These are phyloP conservation scores for Malthinus flaveolus DNA, from an alignment of 2,888 invertebrate species.

Conservation along the genomic window DNA sequence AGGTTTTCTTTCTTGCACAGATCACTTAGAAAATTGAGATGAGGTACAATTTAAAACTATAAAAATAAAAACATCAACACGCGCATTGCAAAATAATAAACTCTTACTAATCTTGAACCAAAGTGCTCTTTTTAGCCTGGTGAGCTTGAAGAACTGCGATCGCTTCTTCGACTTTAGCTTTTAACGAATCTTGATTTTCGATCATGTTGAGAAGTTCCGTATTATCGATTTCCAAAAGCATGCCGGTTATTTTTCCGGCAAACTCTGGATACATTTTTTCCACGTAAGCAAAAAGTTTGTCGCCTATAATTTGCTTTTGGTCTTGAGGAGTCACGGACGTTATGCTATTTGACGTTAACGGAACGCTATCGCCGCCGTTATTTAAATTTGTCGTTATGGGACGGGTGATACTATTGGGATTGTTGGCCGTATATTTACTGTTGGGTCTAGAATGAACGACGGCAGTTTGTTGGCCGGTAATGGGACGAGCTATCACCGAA, in stretches of 20 bases:
- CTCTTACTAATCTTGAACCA: constrained; percentile 36
- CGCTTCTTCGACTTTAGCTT: constrained; percentile 96
- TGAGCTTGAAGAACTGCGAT: constrained; percentile 97
- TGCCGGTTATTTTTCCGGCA: constrained; percentile 96
- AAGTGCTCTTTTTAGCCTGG: constrained; percentile 62
- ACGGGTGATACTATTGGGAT: constrained; percentile 55
- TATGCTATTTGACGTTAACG: constrained; percentile 89
- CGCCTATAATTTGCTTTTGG: constrained; percentile 98
- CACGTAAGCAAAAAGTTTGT: constrained; percentile 94
- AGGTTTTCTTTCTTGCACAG: constrained; percentile 19
- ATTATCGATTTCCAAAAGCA: constrained; percentile 94
- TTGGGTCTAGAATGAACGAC: constrained; percentile 71
- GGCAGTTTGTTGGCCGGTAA: constrained; percentile 79
- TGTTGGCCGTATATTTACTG: constrained; percentile 86
- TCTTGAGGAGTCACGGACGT: constrained; percentile 92
- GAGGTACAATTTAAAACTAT: not conserved
- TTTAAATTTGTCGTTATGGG: constrained; percentile 42
- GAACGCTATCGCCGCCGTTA: constrained; percentile 63
- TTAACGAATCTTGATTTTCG: constrained; percentile 91
- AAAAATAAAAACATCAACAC: not conserved
- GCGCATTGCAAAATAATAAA: not conserved
- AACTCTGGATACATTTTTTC: constrained; percentile 89
- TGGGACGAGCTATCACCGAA: constrained; percentile 74
- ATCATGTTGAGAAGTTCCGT: constrained; percentile 96
- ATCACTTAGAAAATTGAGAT: constrained; percentile 3